Percentiles rank a stretch among this genome's conserved stretches.
phyloP scores from a whole-genome alignment of 2,797 vertebrate species.

The Erethizon dorsatum region DNA sequence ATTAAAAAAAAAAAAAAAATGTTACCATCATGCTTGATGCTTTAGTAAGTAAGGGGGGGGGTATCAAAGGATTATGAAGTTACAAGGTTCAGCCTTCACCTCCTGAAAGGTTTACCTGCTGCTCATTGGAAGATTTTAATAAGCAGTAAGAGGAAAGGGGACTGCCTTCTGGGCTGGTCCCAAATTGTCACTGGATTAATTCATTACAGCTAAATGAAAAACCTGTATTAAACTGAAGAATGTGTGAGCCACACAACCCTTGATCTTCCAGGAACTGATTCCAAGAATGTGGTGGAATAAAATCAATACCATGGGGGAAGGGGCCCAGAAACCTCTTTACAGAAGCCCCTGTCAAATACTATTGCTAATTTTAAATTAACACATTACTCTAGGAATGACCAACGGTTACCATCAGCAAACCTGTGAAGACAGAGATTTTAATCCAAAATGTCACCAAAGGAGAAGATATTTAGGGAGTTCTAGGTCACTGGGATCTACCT shows the following conservation, averaged over 20 bases:
- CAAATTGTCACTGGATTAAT: constrained; percentile 76
- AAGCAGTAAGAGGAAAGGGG: constrained; percentile 78
- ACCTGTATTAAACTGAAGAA: constrained; percentile 76
- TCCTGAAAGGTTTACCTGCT: constrained; percentile 85
- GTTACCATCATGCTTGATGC: constrained; percentile 90
- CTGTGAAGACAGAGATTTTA: constrained; percentile 50
- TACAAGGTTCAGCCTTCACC: constrained; percentile 86
- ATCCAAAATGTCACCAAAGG: constrained; percentile 40
- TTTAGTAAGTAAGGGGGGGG: constrained; percentile 82
- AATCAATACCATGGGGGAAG: constrained; percentile 52
- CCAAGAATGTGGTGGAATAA: constrained; percentile 75
- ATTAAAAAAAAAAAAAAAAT: constrained; percentile 90
- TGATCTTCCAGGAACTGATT: constrained; percentile 74
- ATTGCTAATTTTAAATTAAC: constrained; percentile 79
- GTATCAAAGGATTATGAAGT: constrained; percentile 84
- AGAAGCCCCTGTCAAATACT: constrained; percentile 75
- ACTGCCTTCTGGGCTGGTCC: constrained; percentile 56
- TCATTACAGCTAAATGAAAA: constrained; percentile 78
- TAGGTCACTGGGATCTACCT: constrained; percentile 10
- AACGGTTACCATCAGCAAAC: constrained; percentile 74
- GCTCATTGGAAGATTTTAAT: constrained; percentile 67
- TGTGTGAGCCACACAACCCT: neutral
- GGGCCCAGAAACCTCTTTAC: constrained; percentile 65
- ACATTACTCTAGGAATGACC: constrained; percentile 78
- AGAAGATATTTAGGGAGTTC: constrained; percentile 42